Conservation (phyloP, 1,140 invertebrate species). For the Riptortus pedestris region DNA sequence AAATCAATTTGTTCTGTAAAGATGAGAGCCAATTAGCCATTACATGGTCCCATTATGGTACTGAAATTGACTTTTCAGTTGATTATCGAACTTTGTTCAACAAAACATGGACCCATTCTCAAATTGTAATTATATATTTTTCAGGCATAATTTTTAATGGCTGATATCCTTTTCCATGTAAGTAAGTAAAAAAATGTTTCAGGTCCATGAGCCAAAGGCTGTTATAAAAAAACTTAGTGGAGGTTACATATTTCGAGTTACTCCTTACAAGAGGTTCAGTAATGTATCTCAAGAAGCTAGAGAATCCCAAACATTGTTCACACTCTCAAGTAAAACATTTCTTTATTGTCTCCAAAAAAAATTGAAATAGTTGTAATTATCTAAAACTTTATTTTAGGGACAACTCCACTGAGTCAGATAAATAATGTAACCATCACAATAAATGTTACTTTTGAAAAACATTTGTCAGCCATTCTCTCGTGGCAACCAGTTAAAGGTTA, state of each 20-base stretch:
- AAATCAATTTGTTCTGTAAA: not conserved
- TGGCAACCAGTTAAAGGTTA: not conserved
- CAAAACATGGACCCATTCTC: not conserved
- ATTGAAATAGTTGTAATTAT: not conserved
- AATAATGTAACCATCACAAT: not conserved
- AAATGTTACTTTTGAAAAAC: not conserved
- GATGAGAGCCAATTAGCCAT: not conserved
- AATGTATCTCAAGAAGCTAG: not conserved
- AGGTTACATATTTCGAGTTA: not conserved
- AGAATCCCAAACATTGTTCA: not conserved
- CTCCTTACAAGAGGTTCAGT: not conserved
- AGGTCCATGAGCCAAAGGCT: too few species aligned
- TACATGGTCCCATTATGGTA: not conserved
- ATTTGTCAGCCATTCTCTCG: not conserved
- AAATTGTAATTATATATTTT: not conserved
- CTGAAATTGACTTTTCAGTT: not conserved
- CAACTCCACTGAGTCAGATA: not conserved
- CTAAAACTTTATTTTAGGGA: not conserved
- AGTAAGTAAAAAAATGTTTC: too few species aligned
- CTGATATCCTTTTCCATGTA: too few species aligned
- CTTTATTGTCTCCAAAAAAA: not conserved
- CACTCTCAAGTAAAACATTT: not conserved
- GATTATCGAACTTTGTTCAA: not conserved
- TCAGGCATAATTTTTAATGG: too few species aligned
- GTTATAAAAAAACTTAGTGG: not conserved